phyloP scores from a whole-genome alignment of 2,888 invertebrate species.

The Sipha maydis region DNA sequence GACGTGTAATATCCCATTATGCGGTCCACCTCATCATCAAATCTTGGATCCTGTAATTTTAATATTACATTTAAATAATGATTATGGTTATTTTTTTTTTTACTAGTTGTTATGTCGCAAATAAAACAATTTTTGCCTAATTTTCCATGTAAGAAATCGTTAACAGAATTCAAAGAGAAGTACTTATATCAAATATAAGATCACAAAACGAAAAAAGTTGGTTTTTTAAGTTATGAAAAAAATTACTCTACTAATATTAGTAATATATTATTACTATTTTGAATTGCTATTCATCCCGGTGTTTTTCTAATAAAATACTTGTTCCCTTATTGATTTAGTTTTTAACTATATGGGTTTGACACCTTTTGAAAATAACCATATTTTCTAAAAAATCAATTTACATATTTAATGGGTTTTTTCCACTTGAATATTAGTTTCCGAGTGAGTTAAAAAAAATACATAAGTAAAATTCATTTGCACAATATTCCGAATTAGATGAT shows the following conservation, averaged over 20 bases:
- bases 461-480: background rate
- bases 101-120: background rate
- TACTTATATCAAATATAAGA: no score
- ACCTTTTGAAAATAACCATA: background rate
- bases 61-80: no score
- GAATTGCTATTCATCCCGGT: background rate
- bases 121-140: background rate
- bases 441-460: background rate
- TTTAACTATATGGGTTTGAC: background rate
- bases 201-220: no score
- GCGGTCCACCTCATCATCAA: slow-evolving; percentile 69
- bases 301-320: background rate
- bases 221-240: no score
- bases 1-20: slow-evolving; percentile 69
- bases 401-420: background rate
- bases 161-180: no score
- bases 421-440: background rate
- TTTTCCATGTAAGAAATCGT: no score
- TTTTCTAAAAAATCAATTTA: no score
- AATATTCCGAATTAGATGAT: background rate
- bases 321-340: background rate
- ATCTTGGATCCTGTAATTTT: slow-evolving; percentile 68
- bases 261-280: no score
- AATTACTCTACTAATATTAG: no score
- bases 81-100: background rate